Evolutionary conservation across 2,113 vertebrate species (phyloP), one percentile per base, ranked within the genome.

Genomic region (Hystrix brachyura): DNA sequence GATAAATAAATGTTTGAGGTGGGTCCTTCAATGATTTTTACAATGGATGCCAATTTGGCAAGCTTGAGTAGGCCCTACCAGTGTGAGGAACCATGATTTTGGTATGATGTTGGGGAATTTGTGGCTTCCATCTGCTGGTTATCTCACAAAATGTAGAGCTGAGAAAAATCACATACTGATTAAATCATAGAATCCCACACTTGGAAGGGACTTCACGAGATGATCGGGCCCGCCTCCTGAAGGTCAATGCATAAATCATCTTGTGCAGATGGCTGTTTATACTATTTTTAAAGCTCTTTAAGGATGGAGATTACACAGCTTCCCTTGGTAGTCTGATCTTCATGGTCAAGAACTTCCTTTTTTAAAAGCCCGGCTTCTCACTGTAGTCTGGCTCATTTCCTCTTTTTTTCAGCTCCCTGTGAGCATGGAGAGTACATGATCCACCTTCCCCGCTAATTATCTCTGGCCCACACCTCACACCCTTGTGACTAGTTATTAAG

Each of bases 121-220:
- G 98, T 98, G 97, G 92, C 96, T 98, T 97, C 98, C 98, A 98
- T 98, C 98, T 98, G 98, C 97, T 98, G 97, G 98, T 98, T 98
- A 98, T 98, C 98, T 98, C 97, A 95, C 97, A 97, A 96, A 98
- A 97, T 97, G 98, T 96, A 96, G 98, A 98, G 97, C 98, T 98
- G 98, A 98, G 98, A 97, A 98, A 98, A 98, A 98, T 98, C 97
- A 97, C 97, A 98, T 98, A 98, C 98, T 98, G 98, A 98, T 98
- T 97, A 98, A 98, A 97, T 98, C 98, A 98, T 98, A 98, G 97
- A 98, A 98, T 98, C 98, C 97, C 96, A 98, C 97, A 98, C 97
- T 98, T 98, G 98, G 98, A 98, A 98, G 96, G 98, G 98, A 98
- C 98, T 97, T 98, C 95, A 96, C 79, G 95, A 97, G 98, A 96